phyloP scores from a whole-genome alignment of 2,113 vertebrate species.

The Charina bottae region DNA sequence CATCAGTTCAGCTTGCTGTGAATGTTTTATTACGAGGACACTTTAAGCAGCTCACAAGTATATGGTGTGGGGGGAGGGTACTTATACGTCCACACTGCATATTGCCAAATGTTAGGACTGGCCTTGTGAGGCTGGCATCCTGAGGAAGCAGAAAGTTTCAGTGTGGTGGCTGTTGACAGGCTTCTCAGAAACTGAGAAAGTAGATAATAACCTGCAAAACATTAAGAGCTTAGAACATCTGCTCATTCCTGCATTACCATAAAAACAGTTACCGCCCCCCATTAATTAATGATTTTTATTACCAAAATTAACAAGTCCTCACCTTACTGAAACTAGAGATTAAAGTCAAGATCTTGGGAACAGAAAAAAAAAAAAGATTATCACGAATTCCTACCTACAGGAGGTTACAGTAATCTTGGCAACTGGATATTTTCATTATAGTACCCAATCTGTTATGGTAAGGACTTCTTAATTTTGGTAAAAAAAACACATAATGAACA shows the following conservation, averaged over 20 bases:
- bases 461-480: neutral
- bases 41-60: neutral
- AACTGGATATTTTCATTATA: neutral
- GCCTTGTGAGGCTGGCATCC: neutral
- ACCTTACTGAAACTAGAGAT: neutral
- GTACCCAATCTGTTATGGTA: neutral
- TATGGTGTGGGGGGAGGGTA: neutral
- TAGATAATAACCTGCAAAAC: neutral
- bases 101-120: neutral
- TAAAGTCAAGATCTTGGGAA: neutral
- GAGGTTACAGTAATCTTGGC: neutral
- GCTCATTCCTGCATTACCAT: neutral
- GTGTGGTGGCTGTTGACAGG: neutral
- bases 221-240: neutral
- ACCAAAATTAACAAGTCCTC: neutral
- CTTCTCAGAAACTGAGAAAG: neutral
- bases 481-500: neutral
- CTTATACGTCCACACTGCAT: neutral
- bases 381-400: neutral
- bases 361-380: neutral
- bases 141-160: neutral
- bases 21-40: neutral
- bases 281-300: neutral
- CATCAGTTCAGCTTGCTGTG: neutral
- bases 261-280: neutral